Evolutionary conservation across 2,113 vertebrate species (phyloP).

Genomic region (Rutilus rutilus): DNA sequence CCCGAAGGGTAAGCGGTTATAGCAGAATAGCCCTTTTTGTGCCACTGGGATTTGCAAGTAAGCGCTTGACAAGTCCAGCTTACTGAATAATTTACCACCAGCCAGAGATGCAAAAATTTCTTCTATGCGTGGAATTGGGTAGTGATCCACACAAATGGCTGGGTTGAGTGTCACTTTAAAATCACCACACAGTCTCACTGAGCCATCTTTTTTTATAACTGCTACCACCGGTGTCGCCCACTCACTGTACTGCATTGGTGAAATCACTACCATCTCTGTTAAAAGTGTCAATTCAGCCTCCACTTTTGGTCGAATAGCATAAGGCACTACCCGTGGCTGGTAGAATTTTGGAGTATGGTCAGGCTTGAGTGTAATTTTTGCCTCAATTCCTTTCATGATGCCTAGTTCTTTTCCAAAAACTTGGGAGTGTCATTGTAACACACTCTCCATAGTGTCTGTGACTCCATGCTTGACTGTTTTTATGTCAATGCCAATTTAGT

Average conservation of each 20-base stretch:
- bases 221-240: not conserved
- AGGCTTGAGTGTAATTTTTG: not conserved
- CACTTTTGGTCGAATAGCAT: not conserved
- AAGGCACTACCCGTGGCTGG: not conserved
- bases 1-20: not conserved
- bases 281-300: not conserved
- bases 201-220: not conserved
- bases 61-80: not conserved
- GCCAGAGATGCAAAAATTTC: not conserved
- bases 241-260: not conserved
- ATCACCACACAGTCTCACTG: not conserved
- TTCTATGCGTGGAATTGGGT: not conserved
- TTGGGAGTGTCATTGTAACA: not conserved
- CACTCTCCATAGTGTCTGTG: not conserved
- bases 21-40: slow-evolving; percentile 3
- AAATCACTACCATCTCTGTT: not conserved
- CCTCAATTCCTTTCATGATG: not conserved
- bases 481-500: not conserved
- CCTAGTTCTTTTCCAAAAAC: not conserved
- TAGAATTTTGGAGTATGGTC: not conserved
- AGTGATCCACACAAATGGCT: not conserved
- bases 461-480: not conserved
- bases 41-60: not conserved
- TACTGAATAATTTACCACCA: not conserved
- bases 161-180: slow-evolving; percentile 18